phyloP scores from a whole-genome alignment of 2,797 vertebrate species.

The Prionace glauca region DNA sequence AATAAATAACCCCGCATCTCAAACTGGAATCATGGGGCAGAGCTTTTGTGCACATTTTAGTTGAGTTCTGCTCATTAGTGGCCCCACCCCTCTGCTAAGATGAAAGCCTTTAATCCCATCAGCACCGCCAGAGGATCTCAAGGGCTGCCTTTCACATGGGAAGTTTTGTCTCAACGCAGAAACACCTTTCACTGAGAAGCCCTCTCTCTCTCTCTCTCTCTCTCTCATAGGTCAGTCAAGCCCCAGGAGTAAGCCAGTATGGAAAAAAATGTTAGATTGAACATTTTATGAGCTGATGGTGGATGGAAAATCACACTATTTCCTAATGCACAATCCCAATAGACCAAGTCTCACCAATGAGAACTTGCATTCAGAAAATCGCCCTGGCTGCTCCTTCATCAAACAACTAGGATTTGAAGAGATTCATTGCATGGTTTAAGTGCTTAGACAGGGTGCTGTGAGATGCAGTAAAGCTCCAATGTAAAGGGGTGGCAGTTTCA shows the following conservation, averaged over 20 bases:
- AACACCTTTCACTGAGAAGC: not conserved
- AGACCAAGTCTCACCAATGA: not conserved
- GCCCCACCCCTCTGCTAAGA: not conserved
- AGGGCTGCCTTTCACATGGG: not conserved
- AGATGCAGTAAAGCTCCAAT: not conserved
- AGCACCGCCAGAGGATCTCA: not conserved
- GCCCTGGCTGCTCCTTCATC: not conserved
- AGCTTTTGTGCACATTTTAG: constrained; percentile 22
- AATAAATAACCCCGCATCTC: not conserved
- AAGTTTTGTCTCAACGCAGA: not conserved
- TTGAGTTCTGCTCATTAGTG: not conserved
- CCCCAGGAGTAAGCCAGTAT: not conserved
- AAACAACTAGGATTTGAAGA: not conserved
- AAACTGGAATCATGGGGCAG: not conserved
- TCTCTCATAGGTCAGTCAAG: not conserved
- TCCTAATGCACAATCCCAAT: not conserved
- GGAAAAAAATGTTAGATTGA: not conserved
- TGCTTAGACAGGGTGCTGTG: not conserved
- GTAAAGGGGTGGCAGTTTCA: not conserved
- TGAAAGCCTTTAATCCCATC: not conserved
- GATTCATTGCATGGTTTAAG: not conserved
- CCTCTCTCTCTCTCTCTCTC: not conserved
- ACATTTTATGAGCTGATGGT: not conserved
- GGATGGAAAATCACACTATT: not conserved
- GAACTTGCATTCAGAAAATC: not conserved